Evolutionary conservation across 2,888 invertebrate genomes (phyloP), one percentile per base, ranked within the genome.

Genomic region (Melieria crassipennis): DNA sequence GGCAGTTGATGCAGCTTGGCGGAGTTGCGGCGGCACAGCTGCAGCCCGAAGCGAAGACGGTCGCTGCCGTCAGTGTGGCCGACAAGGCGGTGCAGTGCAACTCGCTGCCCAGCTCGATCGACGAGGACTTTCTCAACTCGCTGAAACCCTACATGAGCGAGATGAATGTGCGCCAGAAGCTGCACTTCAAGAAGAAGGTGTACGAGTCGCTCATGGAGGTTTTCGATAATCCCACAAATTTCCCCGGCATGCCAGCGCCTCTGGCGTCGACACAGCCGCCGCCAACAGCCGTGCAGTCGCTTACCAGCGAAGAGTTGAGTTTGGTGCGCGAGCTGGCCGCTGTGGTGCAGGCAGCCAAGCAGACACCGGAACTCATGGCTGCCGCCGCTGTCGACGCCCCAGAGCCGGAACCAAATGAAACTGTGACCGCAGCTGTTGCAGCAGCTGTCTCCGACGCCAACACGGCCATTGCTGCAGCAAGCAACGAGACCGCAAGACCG

Each of bases 111-210:
- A 71, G 74, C 10, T 62, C 71, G 1, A 74, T 62, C 6, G 77
- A 76, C 7, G 83, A 84, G 52, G 75, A 78, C 1, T 84, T 84
- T 43, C 52, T 83, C 47, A 72, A 80, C 5, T 75, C 78, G 43
- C 46, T 85, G n/a, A 73, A 76, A 11, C 81, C 79, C 3, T 82
- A 84, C 62, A 81, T 85, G 78, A 64, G 52, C 0, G 75, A 77
- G 11, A 85, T 85, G 85, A 85, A 85, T 71, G 47, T 76, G 0
- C 80, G 85, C 7, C 85, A 85, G 73, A 85, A 84, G 70, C 65
- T 85, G 65, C 75, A 78, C 47, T 85, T 85, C 69, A 85, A 85
- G 69, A 75, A 79, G 11, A 83, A 83, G 73, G 79, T 83, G 0
- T 83, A 79, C 11, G 74, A 78, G 7, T 75, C 81, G 0, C 48